Percentiles rank a stretch among this genome's conserved stretches.
phyloP scores from a whole-genome alignment of 2,797 vertebrate genomes.

The Chloroceryle inda region DNA sequence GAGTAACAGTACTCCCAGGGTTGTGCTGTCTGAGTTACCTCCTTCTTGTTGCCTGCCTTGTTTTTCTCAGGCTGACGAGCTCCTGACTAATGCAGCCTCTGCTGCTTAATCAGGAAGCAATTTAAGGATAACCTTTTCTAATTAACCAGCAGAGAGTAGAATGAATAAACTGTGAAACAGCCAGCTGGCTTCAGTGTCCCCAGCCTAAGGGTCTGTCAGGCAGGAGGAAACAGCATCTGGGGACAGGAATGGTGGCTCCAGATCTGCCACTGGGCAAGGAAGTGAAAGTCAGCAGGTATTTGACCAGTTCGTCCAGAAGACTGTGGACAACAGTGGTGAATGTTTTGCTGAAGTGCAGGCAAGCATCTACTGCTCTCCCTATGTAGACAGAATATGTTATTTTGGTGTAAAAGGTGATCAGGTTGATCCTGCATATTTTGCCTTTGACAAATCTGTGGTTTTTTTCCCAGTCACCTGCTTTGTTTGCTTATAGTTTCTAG shows the following conservation, averaged over 20 bases:
- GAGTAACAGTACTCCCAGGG: background rate
- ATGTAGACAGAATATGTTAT: background rate
- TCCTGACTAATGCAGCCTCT: constrained; percentile 48
- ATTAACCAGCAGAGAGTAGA: constrained; percentile 74
- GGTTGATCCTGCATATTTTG: background rate
- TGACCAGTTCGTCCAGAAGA: background rate
- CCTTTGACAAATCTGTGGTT: background rate
- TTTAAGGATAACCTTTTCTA: constrained; percentile 80
- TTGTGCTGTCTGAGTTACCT: background rate
- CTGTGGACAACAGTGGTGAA: background rate
- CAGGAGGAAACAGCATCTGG: background rate
- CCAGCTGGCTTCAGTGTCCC: constrained; percentile 57
- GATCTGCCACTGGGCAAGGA: background rate
- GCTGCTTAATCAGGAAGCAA: constrained; percentile 72
- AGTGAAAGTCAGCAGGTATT: background rate
- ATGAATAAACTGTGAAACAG: constrained; percentile 74
- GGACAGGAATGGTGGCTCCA: background rate
- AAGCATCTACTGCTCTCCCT: background rate
- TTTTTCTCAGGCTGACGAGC: constrained; percentile 28
- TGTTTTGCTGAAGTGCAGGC: background rate
- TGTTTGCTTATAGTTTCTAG: background rate
- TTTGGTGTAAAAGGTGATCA: background rate
- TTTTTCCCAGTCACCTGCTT: background rate
- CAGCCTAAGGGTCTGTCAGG: constrained; percentile 1
- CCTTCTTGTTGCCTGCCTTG: background rate